A percentile compares a stretch with the other conserved stretches of the same genome.
Conservation (phyloP, 2,888 invertebrate genomes). For the Crocallis elinguaria region DNA sequence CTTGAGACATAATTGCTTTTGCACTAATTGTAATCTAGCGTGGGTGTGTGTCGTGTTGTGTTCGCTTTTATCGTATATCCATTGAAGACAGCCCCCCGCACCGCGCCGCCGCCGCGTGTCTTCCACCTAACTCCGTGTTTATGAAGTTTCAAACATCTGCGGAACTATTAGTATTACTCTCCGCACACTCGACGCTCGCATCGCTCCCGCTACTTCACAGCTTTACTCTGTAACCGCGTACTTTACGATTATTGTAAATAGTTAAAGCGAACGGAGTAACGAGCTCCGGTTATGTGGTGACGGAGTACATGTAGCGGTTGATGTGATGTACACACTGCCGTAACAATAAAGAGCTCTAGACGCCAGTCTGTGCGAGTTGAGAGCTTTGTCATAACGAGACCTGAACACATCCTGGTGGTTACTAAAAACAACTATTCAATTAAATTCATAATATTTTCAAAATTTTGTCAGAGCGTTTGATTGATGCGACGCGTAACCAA, state of each 20-base stretch:
- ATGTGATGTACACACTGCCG: no score
- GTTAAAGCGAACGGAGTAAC: slow-evolving; percentile 7
- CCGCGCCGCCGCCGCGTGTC: background rate
- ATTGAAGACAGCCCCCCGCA: background rate
- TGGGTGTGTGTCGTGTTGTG: background rate
- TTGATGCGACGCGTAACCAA: no score
- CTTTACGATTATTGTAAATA: slow-evolving; percentile 24
- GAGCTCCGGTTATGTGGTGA: slow-evolving; percentile 4
- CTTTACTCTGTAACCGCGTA: background rate
- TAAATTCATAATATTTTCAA: no score
- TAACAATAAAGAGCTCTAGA: no score
- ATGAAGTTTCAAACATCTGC: slow-evolving; percentile 7
- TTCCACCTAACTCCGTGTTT: background rate
- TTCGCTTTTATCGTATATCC: background rate
- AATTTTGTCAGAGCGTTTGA: no score
- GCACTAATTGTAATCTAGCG: background rate
- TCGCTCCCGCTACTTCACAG: no score
- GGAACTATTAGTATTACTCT: slow-evolving; percentile 6
- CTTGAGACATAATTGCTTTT: background rate
- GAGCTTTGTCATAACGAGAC: no score
- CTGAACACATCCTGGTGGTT: no score
- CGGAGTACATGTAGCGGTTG: background rate
- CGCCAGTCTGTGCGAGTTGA: no score
- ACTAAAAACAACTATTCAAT: no score
- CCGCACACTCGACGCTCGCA: background rate